Conservation (phyloP, 2,888 invertebrate genomes). For the Athalia rosae region DNA sequence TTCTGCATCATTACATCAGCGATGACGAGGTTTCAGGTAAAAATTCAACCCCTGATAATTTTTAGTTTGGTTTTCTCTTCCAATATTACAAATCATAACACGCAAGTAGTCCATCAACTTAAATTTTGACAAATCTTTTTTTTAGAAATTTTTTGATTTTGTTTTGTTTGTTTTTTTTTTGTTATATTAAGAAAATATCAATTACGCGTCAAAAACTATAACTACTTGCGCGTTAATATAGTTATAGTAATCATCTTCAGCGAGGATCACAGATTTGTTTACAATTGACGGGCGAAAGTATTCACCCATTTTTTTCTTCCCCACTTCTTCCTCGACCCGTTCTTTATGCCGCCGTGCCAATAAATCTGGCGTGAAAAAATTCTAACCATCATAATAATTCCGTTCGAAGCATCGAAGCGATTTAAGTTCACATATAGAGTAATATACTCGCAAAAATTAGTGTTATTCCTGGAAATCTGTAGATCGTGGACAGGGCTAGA, state of each 20-base stretch:
- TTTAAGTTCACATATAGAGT: not conserved
- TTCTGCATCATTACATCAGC: constrained; percentile 15
- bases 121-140: not conserved
- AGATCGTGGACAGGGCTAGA: too few relatives aligned
- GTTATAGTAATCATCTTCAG: constrained; percentile 9
- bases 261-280: constrained; percentile 4
- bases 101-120: not conserved
- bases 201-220: not conserved
- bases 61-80: not conserved
- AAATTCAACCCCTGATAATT: not conserved
- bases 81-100: not conserved
- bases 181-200: not conserved
- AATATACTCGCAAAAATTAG: not conserved
- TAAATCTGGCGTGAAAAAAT: constrained; percentile 3
- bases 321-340: constrained; percentile 18
- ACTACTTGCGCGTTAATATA: not conserved
- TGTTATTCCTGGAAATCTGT: too few relatives aligned
- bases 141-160: not conserved
- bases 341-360: constrained; percentile 12
- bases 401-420: not conserved
- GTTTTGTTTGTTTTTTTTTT: not conserved
- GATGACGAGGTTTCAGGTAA: constrained; percentile 44
- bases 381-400: not conserved
- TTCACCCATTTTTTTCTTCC: constrained; percentile 20
- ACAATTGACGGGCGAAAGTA: constrained; percentile 39